phyloP scores from a whole-genome alignment of 1,140 invertebrate genomes.

The Nasonia giraulti region DNA sequence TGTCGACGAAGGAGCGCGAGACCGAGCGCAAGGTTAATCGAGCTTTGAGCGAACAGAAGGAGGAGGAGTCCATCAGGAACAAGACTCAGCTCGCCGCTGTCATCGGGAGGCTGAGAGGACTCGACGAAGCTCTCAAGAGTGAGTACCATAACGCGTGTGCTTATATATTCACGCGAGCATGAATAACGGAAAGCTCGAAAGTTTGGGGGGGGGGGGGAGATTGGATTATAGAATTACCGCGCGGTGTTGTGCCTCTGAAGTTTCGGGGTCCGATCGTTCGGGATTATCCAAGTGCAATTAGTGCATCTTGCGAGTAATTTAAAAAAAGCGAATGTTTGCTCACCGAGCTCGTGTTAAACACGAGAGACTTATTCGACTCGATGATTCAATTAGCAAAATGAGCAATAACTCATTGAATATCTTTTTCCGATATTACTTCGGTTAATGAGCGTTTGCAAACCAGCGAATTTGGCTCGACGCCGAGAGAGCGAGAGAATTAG shows the following conservation, averaged over 20 bases:
- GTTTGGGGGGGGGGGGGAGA: background rate
- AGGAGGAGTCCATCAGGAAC: slow-evolving; percentile 81
- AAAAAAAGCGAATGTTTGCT: too few relatives aligned
- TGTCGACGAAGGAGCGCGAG: slow-evolving; percentile 83
- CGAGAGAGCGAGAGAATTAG: too few relatives aligned
- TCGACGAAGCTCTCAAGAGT: slow-evolving; percentile 91
- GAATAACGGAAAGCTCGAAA: background rate
- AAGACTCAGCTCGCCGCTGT: slow-evolving; percentile 87
- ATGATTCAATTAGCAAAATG: background rate
- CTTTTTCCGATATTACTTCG: background rate
- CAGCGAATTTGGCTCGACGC: too few relatives aligned
- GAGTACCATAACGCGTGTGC: slow-evolving; percentile 62
- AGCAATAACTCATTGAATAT: background rate
- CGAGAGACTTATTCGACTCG: too few relatives aligned
- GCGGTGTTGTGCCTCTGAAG: background rate
- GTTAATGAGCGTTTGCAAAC: too few relatives aligned
- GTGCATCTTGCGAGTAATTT: too few relatives aligned
- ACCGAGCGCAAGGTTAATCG: slow-evolving; percentile 79
- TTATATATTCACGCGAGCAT: background rate
- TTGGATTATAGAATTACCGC: background rate
- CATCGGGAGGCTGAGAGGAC: slow-evolving; percentile 88
- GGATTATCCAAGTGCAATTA: too few relatives aligned
- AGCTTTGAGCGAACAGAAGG: slow-evolving; percentile 82
- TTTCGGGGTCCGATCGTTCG: too few relatives aligned
- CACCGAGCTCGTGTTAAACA: too few relatives aligned